These are phyloP conservation scores for Mizuhopecten yessoensis DNA, from an alignment of 1,140 invertebrate species.

Conservation along the genomic window DNA sequence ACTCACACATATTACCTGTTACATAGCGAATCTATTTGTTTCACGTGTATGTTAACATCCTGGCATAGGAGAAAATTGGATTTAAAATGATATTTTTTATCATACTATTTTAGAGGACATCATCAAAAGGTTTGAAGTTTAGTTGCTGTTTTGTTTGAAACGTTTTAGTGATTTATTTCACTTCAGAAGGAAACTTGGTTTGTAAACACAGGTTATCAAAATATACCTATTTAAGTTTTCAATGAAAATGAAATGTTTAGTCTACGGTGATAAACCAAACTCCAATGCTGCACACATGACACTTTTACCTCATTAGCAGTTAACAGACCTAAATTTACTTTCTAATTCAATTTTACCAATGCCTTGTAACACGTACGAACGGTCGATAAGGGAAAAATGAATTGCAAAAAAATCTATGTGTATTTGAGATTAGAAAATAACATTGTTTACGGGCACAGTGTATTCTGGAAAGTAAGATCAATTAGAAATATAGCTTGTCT, in stretches of 20 bases:
- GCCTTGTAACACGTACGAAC: not conserved
- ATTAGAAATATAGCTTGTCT: slow-evolving; percentile 16
- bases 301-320: not conserved
- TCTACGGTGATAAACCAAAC: not conserved
- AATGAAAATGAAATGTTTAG: not conserved
- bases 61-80: no score
- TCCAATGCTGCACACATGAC: not conserved
- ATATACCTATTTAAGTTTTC: not conserved
- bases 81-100: no score
- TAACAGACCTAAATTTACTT: not conserved
- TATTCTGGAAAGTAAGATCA: not conserved
- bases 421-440: not conserved
- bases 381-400: slow-evolving; percentile 2
- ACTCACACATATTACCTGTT: no score
- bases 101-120: no score
- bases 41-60: no score
- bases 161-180: not conserved
- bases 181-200: not conserved
- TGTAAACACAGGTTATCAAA: not conserved
- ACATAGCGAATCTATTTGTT: no score
- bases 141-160: no score
- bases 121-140: no score
- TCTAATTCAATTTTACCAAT: not conserved
- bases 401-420: not conserved
- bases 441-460: not conserved